A percentile compares a stretch with the other conserved stretches of the same genome.
Evolutionary conservation across 2,113 vertebrate genomes (phyloP).

Genomic region (Sakesphorus luctuosus): DNA sequence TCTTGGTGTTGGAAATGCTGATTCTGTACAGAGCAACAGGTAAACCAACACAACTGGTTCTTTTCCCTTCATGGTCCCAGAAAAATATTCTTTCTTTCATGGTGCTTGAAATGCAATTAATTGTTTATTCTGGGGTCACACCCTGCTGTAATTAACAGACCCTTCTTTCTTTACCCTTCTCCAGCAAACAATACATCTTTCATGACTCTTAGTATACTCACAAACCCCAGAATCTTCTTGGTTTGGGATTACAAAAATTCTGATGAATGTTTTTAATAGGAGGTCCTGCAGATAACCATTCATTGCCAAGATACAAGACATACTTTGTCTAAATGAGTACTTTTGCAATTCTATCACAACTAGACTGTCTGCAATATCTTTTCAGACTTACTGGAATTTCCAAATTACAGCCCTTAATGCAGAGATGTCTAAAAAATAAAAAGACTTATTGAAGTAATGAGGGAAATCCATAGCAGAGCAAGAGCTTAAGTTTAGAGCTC

Average conservation of each 20-base stretch:
- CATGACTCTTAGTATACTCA: not conserved
- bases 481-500: not conserved
- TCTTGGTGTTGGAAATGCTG: not conserved
- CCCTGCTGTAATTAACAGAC: not conserved
- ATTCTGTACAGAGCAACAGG: not conserved
- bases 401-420: not conserved
- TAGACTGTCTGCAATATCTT: not conserved
- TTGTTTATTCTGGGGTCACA: not conserved
- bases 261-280: not conserved
- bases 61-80: not conserved
- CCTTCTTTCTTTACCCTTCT: not conserved
- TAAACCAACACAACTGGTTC: not conserved
- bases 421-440: not conserved
- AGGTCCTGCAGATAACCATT: not conserved
- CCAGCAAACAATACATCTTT: not conserved
- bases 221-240: not conserved
- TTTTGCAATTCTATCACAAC: not conserved
- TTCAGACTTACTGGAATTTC: not conserved
- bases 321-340: not conserved
- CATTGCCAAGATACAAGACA: not conserved
- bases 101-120: not conserved
- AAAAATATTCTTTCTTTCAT: not conserved
- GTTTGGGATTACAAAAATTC: not conserved
- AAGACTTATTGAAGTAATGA: not conserved
- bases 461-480: not conserved